Base-by-base conservation (phyloP, 2,888 invertebrate genomes). In the Notocelia uddmanniana region DNA sequence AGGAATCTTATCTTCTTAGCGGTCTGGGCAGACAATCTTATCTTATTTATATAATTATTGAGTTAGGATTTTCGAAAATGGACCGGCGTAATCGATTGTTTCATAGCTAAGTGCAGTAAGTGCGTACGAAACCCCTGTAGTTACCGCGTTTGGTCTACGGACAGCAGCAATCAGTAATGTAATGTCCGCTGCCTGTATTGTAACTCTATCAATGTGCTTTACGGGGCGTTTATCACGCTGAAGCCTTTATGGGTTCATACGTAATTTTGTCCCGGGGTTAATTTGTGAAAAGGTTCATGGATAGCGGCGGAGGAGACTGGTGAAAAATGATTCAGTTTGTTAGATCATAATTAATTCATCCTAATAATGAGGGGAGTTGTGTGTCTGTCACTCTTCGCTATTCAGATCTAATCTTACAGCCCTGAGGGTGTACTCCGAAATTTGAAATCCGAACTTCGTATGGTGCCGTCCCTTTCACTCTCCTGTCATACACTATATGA, bases 161-260 rank as follows among this genome's bases (percentile, higher is more conserved):
- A 10, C 34, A 37, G 15, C 41, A 15, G 5, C 3, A 15, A 3
- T 13, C 18, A 31, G 37, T 64, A 37, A 64, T 54, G 37, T 64
- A 37, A 64, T 54, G 37, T 37, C 21, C 11, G 31, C 26, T 31
- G 23, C 21, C 26, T 64, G 64, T 37, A 54, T 64, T 64, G 34
- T 54, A 64, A 64, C 64, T 64, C 64, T 64, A 64, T 64, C 64
- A 64, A 64, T 37, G 34, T 64, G 64, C 11, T 64, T 64, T 64
- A 64, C 52, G 64, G 52, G 10, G 52, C 54, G 54, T 64, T 54
- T 64, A 11, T 64, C 21, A 37, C 37, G 3, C 19, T 64, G 64
- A 64, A 64, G 64, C 64, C 21, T 64, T 54, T 64, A 64, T 54
- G 52, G 50, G 54, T 54, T 64, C 52, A 64, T 64, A 11, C 52